Base-by-base conservation (phyloP, 2,113 vertebrate genomes). In the Recurvirostra avosetta region DNA sequence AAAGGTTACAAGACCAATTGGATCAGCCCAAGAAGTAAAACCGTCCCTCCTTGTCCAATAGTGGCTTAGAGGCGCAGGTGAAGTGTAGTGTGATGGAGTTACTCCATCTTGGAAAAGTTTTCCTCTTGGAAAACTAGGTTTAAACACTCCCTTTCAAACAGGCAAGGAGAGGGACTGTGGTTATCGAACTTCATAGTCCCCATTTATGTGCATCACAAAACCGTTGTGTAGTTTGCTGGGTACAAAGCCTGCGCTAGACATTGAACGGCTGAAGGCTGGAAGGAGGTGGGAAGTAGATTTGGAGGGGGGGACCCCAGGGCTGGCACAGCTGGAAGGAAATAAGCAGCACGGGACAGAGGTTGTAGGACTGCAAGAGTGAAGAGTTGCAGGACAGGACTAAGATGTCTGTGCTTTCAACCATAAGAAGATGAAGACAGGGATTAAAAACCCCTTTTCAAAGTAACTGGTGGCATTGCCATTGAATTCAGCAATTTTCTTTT, bases 1-100 rank as follows among this genome's bases (percentile, higher is more conserved):
- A 96, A 95, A 93, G 78, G 88, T 89, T 89, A 53, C 58, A 61
- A 84, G 94, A 80, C 92, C 93, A 77, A 41, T 90, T 63, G 89
- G 91, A 96, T 66, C 80, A 91, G 86, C 43, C 65, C 52, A 73
- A 94, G 86, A 91, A 96, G 92, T 82, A 89, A 97, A 96, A 83
- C 32, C 0, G 0, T 55, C 62, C 84, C 62, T 89, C 62, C 77
- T 75, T 62, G 63, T 20, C 22, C 78, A 71, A 62, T 16, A 90
- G 73, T 47, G 43, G 34, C 84, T 56, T 50, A 82, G 66, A 71
- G 61, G 45, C 1, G 1, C 81, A 88, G 80, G 80, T 85, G 85
- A 71, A 91, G 20, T 6, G 41, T 40, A 7, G 41, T 4, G 32
- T 13, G 26, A 62, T 23, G 62, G 30, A 72, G 79, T 22, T 68